phyloP scores from a whole-genome alignment of 2,888 invertebrate species.

The Spodoptera littoralis region DNA sequence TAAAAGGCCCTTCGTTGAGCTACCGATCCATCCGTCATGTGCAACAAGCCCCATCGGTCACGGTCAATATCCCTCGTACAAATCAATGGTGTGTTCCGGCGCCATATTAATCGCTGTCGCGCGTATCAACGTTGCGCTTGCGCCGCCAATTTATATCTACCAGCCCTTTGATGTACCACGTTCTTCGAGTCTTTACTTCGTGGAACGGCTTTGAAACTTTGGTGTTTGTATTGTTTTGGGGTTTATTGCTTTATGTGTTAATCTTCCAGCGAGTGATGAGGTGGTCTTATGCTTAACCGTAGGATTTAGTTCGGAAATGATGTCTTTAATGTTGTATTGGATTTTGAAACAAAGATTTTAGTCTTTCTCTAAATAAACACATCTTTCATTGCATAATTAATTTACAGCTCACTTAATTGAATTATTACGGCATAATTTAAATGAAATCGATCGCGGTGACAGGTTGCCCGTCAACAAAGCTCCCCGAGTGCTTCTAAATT shows the following conservation, averaged over 20 bases:
- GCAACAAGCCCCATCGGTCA: slow-evolving; percentile 72
- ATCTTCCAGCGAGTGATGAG: slow-evolving; percentile 10
- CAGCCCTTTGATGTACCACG: slow-evolving; percentile 77
- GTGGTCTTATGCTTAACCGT: too few species aligned
- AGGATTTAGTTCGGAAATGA: neutral
- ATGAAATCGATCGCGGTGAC: slow-evolving; percentile 5
- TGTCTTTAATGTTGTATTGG: too few species aligned
- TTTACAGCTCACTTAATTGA: neutral
- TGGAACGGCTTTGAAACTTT: slow-evolving; percentile 61
- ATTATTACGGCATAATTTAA: slow-evolving; percentile 9
- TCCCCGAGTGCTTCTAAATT: slow-evolving; percentile 21
- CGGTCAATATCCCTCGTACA: slow-evolving; percentile 67
- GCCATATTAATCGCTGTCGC: slow-evolving; percentile 75
- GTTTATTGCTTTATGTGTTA: slow-evolving; percentile 18
- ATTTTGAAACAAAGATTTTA: too few species aligned
- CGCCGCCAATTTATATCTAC: slow-evolving; percentile 70
- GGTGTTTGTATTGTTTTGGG: slow-evolving; percentile 51
- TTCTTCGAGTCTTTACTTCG: slow-evolving; percentile 55
- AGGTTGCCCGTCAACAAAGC: slow-evolving; percentile 6
- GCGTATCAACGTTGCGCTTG: slow-evolving; percentile 68
- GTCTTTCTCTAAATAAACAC: too few species aligned
- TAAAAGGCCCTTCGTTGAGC: slow-evolving; percentile 31
- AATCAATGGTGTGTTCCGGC: slow-evolving; percentile 65
- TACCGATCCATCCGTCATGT: slow-evolving; percentile 54
- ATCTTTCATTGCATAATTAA: neutral